A percentile compares a stretch with the other conserved stretches of the same genome.
phyloP scores from a whole-genome alignment of 2,113 vertebrate genomes.

The Nesogale talazaci region DNA sequence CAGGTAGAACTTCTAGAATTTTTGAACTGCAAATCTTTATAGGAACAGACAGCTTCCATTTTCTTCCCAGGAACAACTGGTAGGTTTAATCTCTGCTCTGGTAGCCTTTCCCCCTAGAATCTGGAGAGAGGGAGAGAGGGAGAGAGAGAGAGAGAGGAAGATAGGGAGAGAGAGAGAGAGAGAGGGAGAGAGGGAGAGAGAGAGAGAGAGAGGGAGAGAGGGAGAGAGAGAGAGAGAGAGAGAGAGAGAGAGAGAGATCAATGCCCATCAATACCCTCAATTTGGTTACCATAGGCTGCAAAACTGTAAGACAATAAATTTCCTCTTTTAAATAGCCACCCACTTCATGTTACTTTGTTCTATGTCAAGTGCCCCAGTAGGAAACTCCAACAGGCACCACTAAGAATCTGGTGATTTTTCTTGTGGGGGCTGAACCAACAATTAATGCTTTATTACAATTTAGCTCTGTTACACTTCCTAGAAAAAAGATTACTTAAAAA shows the following conservation, averaged over 20 bases:
- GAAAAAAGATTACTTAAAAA: conserved; percentile 37
- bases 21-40: too few relatives aligned
- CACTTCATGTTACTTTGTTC: background rate
- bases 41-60: too few relatives aligned
- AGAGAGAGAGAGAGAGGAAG: background rate
- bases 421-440: background rate
- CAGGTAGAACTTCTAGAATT: too few relatives aligned
- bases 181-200: too few relatives aligned
- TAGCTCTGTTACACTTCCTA: background rate
- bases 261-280: background rate
- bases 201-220: too few relatives aligned
- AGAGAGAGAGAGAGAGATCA: too few relatives aligned
- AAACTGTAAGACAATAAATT: background rate
- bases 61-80: too few relatives aligned
- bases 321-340: background rate
- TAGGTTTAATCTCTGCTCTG: too few relatives aligned
- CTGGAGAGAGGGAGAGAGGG: background rate
- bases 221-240: too few relatives aligned
- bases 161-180: too few relatives aligned
- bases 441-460: background rate
- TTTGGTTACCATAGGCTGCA: background rate
- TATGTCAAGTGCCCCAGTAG: background rate
- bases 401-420: background rate
- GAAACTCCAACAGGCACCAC: background rate
- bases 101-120: background rate